Conservation (phyloP, 2,797 vertebrate species). For the Tiaroga cobitis region DNA sequence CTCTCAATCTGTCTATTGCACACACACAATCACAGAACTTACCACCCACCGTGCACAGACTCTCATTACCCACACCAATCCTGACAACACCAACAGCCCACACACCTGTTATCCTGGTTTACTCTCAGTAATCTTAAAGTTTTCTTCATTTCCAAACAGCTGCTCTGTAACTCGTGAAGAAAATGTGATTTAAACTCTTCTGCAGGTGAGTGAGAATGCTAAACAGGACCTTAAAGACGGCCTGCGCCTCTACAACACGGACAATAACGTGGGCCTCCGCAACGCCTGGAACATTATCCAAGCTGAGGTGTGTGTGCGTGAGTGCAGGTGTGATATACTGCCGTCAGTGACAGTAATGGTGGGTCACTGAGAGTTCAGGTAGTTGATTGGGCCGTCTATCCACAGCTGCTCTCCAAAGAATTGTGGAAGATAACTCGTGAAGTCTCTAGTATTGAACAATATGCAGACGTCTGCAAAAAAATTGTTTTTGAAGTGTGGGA, state of each 20-base stretch:
- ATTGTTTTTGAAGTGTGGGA: neutral
- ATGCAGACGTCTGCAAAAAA: constrained; percentile 18
- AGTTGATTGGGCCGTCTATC: constrained; percentile 3
- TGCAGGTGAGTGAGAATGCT: constrained; percentile 92
- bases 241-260: constrained; percentile 89
- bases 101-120: constrained; percentile 24
- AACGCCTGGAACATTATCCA: constrained; percentile 98
- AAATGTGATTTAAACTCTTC: constrained; percentile 17
- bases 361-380: constrained; percentile 35
- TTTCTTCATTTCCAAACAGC: constrained; percentile 9
- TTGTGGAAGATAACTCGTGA: constrained; percentile 17
- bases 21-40: neutral
- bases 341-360: neutral
- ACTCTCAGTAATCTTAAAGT: neutral
- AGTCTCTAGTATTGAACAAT: constrained; percentile 10
- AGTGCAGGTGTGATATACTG: constrained; percentile 6
- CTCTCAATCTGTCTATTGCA: neutral
- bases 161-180: neutral
- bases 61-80: constrained; percentile 13
- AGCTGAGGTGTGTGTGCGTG: constrained; percentile 81
- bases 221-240: constrained; percentile 91
- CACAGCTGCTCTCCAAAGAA: neutral
- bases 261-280: constrained; percentile 92
- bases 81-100: constrained; percentile 14
- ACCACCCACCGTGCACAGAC: constrained; percentile 7